phyloP scores from a whole-genome alignment of 2,113 vertebrate species.

The Pachyramphus minor region DNA sequence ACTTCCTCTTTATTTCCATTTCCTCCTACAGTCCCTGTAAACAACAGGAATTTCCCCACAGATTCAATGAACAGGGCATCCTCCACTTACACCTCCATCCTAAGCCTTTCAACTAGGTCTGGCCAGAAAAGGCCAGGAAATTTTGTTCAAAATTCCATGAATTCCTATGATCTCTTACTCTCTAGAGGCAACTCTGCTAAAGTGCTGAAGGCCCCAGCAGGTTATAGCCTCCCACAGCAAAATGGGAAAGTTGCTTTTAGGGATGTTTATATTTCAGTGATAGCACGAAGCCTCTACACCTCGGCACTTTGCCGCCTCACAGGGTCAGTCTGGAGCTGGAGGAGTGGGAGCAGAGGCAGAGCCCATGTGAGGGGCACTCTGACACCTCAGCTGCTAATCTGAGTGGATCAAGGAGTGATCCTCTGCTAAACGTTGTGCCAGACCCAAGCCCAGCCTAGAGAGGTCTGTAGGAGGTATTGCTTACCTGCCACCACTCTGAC shows the following conservation, averaged over 20 bases:
- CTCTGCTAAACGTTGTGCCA: neutral
- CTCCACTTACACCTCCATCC: neutral
- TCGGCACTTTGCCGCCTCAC: fast-evolving
- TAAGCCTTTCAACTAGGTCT: neutral
- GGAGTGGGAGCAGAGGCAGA: neutral
- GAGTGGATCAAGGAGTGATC: neutral
- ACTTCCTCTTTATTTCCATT: neutral
- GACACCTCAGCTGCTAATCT: neutral
- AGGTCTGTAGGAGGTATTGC: neutral
- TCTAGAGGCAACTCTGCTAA: neutral
- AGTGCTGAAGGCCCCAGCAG: constrained; percentile 19
- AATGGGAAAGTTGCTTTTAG: constrained; percentile 27
- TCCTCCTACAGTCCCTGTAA: neutral
- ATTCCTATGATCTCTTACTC: neutral
- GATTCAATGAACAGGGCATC: neutral
- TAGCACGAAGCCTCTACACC: neutral
- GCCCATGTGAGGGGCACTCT: neutral
- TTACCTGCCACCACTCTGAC: neutral
- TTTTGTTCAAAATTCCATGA: constrained; percentile 10
- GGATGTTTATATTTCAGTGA: constrained; percentile 34
- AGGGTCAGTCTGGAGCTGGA: neutral
- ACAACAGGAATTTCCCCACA: neutral
- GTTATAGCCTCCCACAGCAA: constrained; percentile 13
- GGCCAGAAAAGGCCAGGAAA: neutral
- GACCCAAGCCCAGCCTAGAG: neutral